phyloP scores from a whole-genome alignment of 2,113 vertebrate species.

The Tragelaphus buxtoni region DNA sequence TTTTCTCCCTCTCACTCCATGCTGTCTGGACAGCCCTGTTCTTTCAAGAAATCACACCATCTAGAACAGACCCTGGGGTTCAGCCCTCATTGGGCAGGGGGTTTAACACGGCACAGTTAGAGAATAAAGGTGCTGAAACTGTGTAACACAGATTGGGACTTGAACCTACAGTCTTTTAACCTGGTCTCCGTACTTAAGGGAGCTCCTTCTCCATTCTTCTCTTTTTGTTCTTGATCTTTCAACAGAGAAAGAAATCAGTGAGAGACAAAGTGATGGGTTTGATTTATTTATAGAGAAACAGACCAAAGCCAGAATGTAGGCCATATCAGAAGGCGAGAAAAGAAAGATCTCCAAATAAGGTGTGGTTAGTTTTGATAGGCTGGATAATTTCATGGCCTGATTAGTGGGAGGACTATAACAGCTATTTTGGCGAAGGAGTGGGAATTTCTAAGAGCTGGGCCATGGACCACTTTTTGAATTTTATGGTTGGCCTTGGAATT shows the following conservation, averaged over 20 bases:
- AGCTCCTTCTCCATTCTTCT: neutral
- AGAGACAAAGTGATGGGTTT: neutral
- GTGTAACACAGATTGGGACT: neutral
- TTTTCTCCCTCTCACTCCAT: fast-evolving
- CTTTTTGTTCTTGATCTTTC: neutral
- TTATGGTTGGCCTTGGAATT: neutral
- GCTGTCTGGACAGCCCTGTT: neutral
- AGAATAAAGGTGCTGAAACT: neutral
- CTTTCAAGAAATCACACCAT: neutral
- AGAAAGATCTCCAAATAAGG: neutral
- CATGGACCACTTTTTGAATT: neutral
- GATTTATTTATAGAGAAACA: neutral
- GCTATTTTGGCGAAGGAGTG: neutral
- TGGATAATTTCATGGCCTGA: neutral
- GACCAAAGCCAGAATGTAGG: neutral
- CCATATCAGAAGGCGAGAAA: neutral
- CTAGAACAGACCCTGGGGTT: neutral
- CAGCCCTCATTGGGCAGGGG: fast-evolving
- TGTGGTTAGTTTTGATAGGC: neutral
- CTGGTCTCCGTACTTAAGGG: neutral
- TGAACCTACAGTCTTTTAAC: neutral
- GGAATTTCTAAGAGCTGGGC: neutral
- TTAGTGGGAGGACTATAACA: neutral
- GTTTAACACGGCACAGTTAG: neutral
- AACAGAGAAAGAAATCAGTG: neutral